Percentiles rank a stretch among this genome's conserved stretches.
phyloP scores from a whole-genome alignment of 2,113 vertebrate genomes.

The Chascanopsetta lugubris region DNA sequence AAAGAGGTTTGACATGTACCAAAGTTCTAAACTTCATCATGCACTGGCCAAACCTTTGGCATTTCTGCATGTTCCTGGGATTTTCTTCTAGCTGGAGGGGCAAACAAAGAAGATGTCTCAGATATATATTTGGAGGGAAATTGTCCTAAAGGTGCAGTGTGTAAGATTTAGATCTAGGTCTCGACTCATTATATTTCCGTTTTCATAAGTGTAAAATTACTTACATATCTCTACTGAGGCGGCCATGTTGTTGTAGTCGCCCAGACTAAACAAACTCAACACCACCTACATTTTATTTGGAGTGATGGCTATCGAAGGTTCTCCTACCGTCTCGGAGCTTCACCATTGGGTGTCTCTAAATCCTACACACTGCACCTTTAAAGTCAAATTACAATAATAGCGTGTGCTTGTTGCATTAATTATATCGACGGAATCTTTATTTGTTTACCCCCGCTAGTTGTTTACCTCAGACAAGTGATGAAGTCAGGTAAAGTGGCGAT shows the following conservation, averaged over 20 bases:
- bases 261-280: too few species aligned
- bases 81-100: slow-evolving; percentile 80
- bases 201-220: too few species aligned
- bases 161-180: too few species aligned
- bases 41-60: slow-evolving; percentile 76
- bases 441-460: slow-evolving; percentile 80
- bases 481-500: neutral
- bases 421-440: slow-evolving; percentile 69
- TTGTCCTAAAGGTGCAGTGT: too few species aligned
- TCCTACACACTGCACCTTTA: slow-evolving; percentile 14
- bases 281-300: too few species aligned
- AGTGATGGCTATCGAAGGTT: too few species aligned
- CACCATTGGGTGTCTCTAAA: too few species aligned
- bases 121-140: slow-evolving; percentile 62
- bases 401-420: neutral
- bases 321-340: too few species aligned
- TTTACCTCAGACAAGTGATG: slow-evolving; percentile 18
- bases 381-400: slow-evolving; percentile 41
- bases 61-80: slow-evolving; percentile 80
- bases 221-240: slow-evolving; percentile 11
- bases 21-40: slow-evolving; percentile 77
- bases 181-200: too few species aligned
- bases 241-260: too few species aligned
- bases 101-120: slow-evolving; percentile 83
- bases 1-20: slow-evolving; percentile 46